These are phyloP conservation scores for Siniperca chuatsi DNA, from an alignment of 2,113 vertebrate genomes.

Conservation along the genomic window DNA sequence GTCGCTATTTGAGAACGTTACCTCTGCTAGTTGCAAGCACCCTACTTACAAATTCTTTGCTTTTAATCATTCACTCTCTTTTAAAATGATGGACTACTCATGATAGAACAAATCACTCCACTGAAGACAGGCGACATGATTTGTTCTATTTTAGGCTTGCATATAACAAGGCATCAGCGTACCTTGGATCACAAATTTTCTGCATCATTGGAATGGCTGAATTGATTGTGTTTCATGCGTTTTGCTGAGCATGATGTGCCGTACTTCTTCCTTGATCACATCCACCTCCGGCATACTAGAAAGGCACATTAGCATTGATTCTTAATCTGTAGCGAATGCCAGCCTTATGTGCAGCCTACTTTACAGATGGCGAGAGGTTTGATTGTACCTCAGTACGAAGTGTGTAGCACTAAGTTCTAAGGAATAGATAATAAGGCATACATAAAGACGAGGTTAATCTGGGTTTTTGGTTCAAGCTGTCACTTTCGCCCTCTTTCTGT, in stretches of 20 bases:
- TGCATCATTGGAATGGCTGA: slow-evolving; percentile 33
- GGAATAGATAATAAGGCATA: slow-evolving; percentile 37
- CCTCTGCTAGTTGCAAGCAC: not conserved
- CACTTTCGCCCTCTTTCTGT: slow-evolving; percentile 32
- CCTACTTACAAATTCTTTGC: not conserved
- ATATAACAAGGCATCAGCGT: slow-evolving; percentile 30
- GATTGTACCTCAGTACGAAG: slow-evolving; percentile 45
- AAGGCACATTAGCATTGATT: slow-evolving; percentile 69
- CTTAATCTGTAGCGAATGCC: slow-evolving; percentile 58
- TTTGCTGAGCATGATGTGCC: slow-evolving; percentile 45
- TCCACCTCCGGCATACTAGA: slow-evolving; percentile 46
- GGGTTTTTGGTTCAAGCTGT: slow-evolving; percentile 48
- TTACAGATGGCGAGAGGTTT: slow-evolving; percentile 66
- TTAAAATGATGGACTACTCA: slow-evolving; percentile 29
- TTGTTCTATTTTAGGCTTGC: slow-evolving; percentile 46
- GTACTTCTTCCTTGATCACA: slow-evolving; percentile 53
- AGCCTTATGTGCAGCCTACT: slow-evolving; percentile 61
- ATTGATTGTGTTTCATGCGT: slow-evolving; percentile 58
- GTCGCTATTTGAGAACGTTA: not conserved
- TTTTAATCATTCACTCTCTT: slow-evolving; percentile 29
- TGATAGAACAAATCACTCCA: slow-evolving; percentile 42
- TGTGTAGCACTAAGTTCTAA: slow-evolving; percentile 42
- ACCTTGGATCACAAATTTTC: slow-evolving; percentile 51
- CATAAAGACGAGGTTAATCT: slow-evolving; percentile 51
- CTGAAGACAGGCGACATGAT: slow-evolving; percentile 14